phyloP scores from a whole-genome alignment of 1,140 invertebrate genomes.

The Planococcus citri region DNA sequence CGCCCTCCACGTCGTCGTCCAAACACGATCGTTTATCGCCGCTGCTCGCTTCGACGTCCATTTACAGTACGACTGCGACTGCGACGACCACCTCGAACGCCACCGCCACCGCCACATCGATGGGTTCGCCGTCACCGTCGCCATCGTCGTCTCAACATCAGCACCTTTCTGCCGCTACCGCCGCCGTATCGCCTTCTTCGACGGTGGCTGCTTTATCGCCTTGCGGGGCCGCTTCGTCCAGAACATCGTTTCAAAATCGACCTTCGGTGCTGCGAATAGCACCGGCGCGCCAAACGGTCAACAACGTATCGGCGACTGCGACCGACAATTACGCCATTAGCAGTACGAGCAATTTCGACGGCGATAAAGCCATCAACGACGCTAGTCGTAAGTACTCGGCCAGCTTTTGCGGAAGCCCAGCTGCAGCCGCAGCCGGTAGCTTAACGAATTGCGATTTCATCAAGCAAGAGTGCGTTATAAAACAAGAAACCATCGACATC shows the following conservation, averaged over 20 bases:
- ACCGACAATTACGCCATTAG: constrained; percentile 3
- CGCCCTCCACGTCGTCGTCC: no score
- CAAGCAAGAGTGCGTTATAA: not conserved
- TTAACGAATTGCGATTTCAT: not conserved
- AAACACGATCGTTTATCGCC: not conserved
- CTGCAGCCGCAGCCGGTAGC: no score
- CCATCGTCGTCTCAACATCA: no score
- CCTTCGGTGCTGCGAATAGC: constrained; percentile 23
- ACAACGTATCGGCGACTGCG: not conserved
- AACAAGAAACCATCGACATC: not conserved
- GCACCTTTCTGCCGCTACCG: no score
- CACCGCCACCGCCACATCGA: not conserved
- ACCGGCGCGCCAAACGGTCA: constrained; percentile 10
- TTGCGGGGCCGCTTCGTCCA: not conserved
- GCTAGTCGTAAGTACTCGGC: not conserved
- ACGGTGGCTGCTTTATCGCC: constrained; percentile 16
- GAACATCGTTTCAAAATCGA: constrained; percentile 16
- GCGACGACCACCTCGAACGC: no score
- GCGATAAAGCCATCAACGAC: not conserved
- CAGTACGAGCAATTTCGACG: not conserved
- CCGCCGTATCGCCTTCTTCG: not conserved
- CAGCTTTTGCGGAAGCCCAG: no score
- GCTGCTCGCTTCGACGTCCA: not conserved
- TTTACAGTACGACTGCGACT: not conserved
- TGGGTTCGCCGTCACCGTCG: no score